These are phyloP conservation scores for Diaprepes abbreviatus DNA, from an alignment of 2,888 invertebrate genomes.

Conservation along the genomic window DNA sequence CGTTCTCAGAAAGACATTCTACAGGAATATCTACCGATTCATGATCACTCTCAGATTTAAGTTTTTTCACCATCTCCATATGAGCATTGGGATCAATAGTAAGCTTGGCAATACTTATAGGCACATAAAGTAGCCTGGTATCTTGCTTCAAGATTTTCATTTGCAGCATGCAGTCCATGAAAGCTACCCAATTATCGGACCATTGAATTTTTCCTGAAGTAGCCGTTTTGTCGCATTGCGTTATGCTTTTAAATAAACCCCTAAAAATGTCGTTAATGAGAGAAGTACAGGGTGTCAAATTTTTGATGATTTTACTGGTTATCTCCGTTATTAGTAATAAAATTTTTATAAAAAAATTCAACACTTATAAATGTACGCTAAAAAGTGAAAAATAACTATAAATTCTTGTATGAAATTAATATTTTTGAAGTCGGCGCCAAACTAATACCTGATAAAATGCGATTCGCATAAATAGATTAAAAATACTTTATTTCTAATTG, in stretches of 20 bases:
- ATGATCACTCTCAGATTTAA: slow-evolving; percentile 7
- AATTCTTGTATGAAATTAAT: too few relatives aligned
- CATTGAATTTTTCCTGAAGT: slow-evolving; percentile 54
- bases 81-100: slow-evolving; percentile 67
- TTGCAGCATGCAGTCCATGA: slow-evolving; percentile 91
- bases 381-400: too few relatives aligned
- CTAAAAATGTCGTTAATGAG: too few relatives aligned
- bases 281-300: too few relatives aligned
- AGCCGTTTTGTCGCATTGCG: slow-evolving; percentile 52
- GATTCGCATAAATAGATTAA: too few relatives aligned
- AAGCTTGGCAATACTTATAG: slow-evolving; percentile 71
- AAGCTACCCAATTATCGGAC: slow-evolving; percentile 83
- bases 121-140: slow-evolving; percentile 78
- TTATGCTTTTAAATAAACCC: slow-evolving; percentile 55
- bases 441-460: too few relatives aligned
- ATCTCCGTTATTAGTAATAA: too few relatives aligned
- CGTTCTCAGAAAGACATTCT: slow-evolving; percentile 66
- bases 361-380: too few relatives aligned
- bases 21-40: slow-evolving; percentile 56
- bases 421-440: too few relatives aligned
- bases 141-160: slow-evolving; percentile 77
- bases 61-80: slow-evolving; percentile 49
- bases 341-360: too few relatives aligned
- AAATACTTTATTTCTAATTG: too few relatives aligned
- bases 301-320: too few relatives aligned